These are phyloP conservation scores for Zaprionus kolodkinae DNA, from an alignment of 1,140 invertebrate species.

Conservation along the genomic window DNA sequence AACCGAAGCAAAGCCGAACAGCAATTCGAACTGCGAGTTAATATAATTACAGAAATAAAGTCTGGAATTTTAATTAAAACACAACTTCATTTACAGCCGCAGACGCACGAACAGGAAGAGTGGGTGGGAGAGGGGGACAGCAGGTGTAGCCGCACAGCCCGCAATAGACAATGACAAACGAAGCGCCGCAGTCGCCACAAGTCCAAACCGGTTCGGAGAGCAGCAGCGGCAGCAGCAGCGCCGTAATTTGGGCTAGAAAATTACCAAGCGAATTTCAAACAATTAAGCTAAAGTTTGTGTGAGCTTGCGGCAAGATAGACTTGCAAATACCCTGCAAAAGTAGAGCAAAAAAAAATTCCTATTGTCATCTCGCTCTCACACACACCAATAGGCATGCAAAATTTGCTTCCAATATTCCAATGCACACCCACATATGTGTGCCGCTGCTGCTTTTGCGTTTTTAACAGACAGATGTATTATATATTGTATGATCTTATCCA, in stretches of 20 bases:
- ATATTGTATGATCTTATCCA: no score
- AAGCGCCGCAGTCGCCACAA: conserved; percentile 41
- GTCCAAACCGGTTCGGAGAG: conserved; percentile 2
- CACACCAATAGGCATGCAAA: no score
- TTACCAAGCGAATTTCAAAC: conserved; percentile 40
- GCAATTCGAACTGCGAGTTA: conserved; percentile 78
- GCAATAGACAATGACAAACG: conserved; percentile 55
- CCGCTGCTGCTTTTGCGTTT: no score
- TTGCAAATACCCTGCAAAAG: neutral
- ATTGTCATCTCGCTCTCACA: no score
- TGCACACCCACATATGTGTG: no score
- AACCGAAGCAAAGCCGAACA: conserved; percentile 9
- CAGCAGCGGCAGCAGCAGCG: neutral
- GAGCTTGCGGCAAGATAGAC: neutral
- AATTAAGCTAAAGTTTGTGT: conserved; percentile 16
- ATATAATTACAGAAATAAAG: conserved; percentile 84
- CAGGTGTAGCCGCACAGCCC: conserved; percentile 50
- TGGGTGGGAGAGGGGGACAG: neutral
- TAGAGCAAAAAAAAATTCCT: no score
- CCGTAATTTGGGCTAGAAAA: conserved; percentile 46
- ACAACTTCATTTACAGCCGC: conserved; percentile 82
- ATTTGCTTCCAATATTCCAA: no score
- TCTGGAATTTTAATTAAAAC: conserved; percentile 84
- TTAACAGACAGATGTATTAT: no score
- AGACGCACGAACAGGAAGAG: conserved; percentile 45